A percentile compares a stretch with the other conserved stretches of the same genome.
Conservation (phyloP, 2,113 vertebrate species). For the Neogale vison region DNA sequence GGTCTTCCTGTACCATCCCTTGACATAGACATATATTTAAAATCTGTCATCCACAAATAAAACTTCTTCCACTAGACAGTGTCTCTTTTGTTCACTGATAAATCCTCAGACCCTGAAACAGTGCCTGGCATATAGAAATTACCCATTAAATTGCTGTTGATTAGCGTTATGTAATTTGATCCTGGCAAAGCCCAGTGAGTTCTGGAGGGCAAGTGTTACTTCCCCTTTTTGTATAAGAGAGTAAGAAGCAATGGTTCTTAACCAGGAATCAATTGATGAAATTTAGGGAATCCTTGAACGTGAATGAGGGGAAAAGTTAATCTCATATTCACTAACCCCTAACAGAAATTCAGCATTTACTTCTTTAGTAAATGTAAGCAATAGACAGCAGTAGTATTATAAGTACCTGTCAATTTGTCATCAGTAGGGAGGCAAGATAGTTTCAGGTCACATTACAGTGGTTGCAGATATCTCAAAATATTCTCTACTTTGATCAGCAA, state of each 20-base stretch:
- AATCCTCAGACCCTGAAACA: neutral
- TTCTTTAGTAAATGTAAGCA: neutral
- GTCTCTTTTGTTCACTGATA: neutral
- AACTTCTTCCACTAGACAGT: neutral
- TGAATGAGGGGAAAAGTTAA: neutral
- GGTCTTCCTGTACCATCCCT: neutral
- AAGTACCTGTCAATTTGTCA: neutral
- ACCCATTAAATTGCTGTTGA: neutral
- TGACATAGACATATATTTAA: neutral
- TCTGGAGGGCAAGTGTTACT: neutral
- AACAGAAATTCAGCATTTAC: neutral
- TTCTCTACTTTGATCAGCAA: neutral
- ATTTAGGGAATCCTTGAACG: neutral
- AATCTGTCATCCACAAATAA: neutral
- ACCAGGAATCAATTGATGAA: neutral
- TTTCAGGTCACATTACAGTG: neutral
- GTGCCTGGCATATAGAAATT: neutral
- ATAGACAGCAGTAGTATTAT: neutral
- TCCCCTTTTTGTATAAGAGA: neutral
- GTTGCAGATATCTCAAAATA: neutral
- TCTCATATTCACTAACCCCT: neutral
- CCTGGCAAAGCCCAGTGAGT: neutral
- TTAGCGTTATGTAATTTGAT: neutral
- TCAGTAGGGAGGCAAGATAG: neutral
- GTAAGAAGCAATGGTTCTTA: neutral